Base-by-base conservation (phyloP, 2,888 invertebrate genomes). In the Brachynemurus nebulosus region DNA sequence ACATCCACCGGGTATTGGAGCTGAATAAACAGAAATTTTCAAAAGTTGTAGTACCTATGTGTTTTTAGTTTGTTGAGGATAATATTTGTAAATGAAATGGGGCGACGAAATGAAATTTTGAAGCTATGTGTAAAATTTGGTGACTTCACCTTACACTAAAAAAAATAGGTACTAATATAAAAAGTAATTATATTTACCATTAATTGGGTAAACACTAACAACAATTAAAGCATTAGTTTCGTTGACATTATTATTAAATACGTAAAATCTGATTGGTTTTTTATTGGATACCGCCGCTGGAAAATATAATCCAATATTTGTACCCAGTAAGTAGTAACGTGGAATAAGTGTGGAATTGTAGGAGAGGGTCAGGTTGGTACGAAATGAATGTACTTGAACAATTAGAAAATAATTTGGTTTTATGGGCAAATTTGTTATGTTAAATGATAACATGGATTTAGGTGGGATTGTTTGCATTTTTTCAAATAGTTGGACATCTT, bases 1-100 rank as follows among this genome's bases (percentile, higher is more conserved):
- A 58, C 86, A 86, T 14, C 82, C 86, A 30, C 86, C 86, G 14
- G 86, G 84, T 50, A 83, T 65, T 1, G 86, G 86, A 58, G 76
- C 86, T 86, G 61, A 47, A 67, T 53, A 42, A 49, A 54, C 51
- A 54, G 53, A 51, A 51, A 49, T 46, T 14, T 7, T 12, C 12
- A 34, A 12, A 34, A 34, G n/a, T 34, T 34, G 7, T 34, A 6
- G 14, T 25, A 25, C 11, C 11, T 25, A 25, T 25, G 8, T 25
- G 11, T 25, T 25, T 9, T 25, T 25, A 25, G 11, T 25, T 25
- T 8, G 27, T 25, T 25, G 11, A 25, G 8, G 27, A 25, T 25
- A 9, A 25, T 25, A 8, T 25, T 8, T 9, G 11, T 9, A 25
- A 8, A 8, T 25, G 27, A 25, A 8, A 25, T 8, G 11, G 27